Evolutionary conservation across 2,797 vertebrate genomes (phyloP), one percentile per base, ranked within the genome.

Genomic region (Protonibea diacanthus): DNA sequence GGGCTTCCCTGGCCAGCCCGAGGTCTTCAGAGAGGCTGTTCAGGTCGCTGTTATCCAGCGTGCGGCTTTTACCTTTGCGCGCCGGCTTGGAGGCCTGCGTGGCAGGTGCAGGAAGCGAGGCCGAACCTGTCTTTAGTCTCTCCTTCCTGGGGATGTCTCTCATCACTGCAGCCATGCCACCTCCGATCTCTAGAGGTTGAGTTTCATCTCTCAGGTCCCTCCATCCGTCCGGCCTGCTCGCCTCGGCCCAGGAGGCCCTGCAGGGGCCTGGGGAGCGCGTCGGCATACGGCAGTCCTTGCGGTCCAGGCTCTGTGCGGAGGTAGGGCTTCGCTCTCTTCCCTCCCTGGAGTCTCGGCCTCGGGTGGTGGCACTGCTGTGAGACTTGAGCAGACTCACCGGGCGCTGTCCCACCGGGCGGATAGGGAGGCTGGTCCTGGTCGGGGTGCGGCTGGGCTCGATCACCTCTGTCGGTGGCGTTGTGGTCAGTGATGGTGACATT

Each of bases 21-120:
- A 95, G 93, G 75, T 95, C 95, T 74, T 95, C 96, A 1, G 96
- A 93, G 12, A 95, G 95, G 27, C 95, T 96, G 90, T 96, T 96
- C 81, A 98, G 93, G 89, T 99, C 97, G 58, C 97, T 98, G 94
- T 98, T 98, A 78, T 99, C 98, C 95, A 99, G 88, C 11, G 97
- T 99, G 76, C 97, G 97, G 88, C 98, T 99, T 85, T 98, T 98
- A 9, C 97, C 96, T 90, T 97, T 98, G 76, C 96, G 95, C n/a
- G 94, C 91, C 0, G 93, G 91, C 86, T 95, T 95, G 52, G 91
- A 42, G 4, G 74, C 84, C 42, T 91, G 91, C 21, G 70, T 91
- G 0, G 84, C 84, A 0, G 95, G 94, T 2, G 86, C 92, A 0
- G 96, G 95, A 1, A 96, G 88, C 12, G 96, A 95, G 10, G 92